Conservation (phyloP, 2,888 invertebrate species). For the Coleophora deauratella region DNA sequence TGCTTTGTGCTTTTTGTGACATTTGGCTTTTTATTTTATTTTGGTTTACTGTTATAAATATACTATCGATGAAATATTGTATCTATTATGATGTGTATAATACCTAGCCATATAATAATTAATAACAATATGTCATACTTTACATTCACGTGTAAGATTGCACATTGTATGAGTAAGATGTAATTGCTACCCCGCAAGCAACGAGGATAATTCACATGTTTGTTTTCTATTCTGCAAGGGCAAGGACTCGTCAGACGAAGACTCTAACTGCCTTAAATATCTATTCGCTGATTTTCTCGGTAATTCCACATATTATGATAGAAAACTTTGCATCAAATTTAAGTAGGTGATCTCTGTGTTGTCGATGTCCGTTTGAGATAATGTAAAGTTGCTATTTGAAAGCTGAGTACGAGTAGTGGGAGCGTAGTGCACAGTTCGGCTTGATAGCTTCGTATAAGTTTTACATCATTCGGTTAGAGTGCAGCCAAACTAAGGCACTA, state of each 20-base stretch:
- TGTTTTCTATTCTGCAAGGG: slow-evolving; percentile 58
- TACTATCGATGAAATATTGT: slow-evolving; percentile 14
- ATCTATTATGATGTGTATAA: slow-evolving; percentile 7
- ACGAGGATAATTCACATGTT: slow-evolving; percentile 38
- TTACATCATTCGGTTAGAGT: slow-evolving; percentile 10
- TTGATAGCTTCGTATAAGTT: slow-evolving; percentile 23
- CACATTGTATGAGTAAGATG: slow-evolving; percentile 21
- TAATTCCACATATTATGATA: slow-evolving; percentile 46
- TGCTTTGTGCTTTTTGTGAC: slow-evolving; percentile 68
- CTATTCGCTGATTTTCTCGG: slow-evolving; percentile 80
- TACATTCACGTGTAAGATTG: slow-evolving; percentile 28
- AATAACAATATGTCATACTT: slow-evolving; percentile 13
- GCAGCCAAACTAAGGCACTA: slow-evolving; percentile 5
- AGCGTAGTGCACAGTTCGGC: slow-evolving; percentile 32
- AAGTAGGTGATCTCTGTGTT: slow-evolving; percentile 60
- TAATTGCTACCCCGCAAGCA: slow-evolving; percentile 10
- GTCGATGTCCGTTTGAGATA: slow-evolving; percentile 51
- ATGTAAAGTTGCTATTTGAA: slow-evolving; percentile 29
- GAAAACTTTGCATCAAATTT: slow-evolving; percentile 32
- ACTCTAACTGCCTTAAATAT: slow-evolving; percentile 82
- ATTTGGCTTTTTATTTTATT: slow-evolving; percentile 63
- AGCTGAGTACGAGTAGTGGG: slow-evolving; percentile 33
- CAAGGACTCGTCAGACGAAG: slow-evolving; percentile 64
- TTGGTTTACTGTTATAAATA: slow-evolving; percentile 31
- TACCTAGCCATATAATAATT: slow-evolving; percentile 19